Evolutionary conservation across 2,888 invertebrate species (phyloP).

Genomic region (Chalcis sispes): DNA sequence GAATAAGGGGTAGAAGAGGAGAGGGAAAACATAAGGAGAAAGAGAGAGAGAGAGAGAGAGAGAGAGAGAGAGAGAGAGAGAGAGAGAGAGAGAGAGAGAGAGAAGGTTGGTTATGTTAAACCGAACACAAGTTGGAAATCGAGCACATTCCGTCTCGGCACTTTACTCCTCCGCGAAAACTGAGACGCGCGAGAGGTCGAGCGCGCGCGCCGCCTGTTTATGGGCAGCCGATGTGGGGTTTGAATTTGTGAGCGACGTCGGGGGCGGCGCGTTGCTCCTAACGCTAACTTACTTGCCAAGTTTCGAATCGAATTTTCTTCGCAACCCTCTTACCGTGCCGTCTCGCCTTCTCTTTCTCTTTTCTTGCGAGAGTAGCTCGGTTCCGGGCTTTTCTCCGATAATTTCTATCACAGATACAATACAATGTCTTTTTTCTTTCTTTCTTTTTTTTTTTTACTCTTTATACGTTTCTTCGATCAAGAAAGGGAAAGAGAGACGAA

Average conservation of each 20-base stretch:
- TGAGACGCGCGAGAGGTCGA: conserved; percentile 39
- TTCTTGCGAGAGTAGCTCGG: neutral
- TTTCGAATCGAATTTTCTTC: conserved; percentile 55
- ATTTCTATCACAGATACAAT: conserved; percentile 46
- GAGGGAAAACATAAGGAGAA: too few species aligned
- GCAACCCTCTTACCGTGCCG: conserved; percentile 27
- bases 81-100: too few species aligned
- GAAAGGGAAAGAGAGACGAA: neutral
- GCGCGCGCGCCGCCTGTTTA: conserved; percentile 16
- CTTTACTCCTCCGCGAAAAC: conserved; percentile 41
- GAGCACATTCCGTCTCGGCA: conserved; percentile 51
- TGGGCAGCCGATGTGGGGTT: conserved; percentile 20
- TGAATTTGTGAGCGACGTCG: conserved; percentile 46
- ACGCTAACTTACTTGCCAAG: conserved; percentile 51
- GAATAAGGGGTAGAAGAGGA: too few species aligned
- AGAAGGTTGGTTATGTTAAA: conserved; percentile 36
- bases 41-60: too few species aligned
- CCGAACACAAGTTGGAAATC: conserved; percentile 50
- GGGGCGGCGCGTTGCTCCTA: conserved; percentile 14
- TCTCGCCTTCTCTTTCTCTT: neutral
- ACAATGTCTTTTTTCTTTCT: too few species aligned
- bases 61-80: too few species aligned
- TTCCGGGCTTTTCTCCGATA: conserved; percentile 39
- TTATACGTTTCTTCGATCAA: conserved; percentile 27
- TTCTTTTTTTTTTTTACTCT: too few species aligned